Conservation (phyloP, 1,140 invertebrate genomes). For the Platyscapa corneri region DNA sequence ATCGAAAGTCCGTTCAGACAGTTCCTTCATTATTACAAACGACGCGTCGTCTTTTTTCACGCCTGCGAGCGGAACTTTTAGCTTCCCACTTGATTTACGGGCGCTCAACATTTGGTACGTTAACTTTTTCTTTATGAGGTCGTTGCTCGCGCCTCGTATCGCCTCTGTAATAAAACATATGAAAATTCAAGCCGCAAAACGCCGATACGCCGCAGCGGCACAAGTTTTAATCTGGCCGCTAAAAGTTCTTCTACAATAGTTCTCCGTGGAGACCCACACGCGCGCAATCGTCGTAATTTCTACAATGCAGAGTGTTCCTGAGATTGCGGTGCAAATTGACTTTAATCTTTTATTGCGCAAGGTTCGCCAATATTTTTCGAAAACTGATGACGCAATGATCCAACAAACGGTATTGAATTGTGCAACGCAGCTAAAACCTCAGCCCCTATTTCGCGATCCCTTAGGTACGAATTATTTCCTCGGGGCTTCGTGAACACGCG, state of each 20-base stretch:
- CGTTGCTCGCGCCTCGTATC: background rate
- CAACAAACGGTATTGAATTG: background rate
- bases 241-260: background rate
- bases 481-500: background rate
- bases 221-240: background rate
- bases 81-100: background rate
- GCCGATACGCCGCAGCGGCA: background rate
- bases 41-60: background rate
- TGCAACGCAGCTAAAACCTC: background rate
- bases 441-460: background rate
- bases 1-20: background rate
- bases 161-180: background rate
- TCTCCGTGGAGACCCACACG: background rate
- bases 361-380: background rate
- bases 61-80: background rate
- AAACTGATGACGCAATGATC: background rate
- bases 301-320: background rate
- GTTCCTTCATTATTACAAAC: background rate
- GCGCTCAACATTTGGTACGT: background rate
- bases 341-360: conserved; percentile 1
- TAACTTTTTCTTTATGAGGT: background rate
- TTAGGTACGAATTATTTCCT: background rate
- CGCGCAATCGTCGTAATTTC: background rate
- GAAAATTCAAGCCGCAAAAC: conserved; percentile 5
- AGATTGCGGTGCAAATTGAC: background rate